Evolutionary conservation across 1,140 invertebrate species (phyloP).

Genomic region (Caerostris darwini): DNA sequence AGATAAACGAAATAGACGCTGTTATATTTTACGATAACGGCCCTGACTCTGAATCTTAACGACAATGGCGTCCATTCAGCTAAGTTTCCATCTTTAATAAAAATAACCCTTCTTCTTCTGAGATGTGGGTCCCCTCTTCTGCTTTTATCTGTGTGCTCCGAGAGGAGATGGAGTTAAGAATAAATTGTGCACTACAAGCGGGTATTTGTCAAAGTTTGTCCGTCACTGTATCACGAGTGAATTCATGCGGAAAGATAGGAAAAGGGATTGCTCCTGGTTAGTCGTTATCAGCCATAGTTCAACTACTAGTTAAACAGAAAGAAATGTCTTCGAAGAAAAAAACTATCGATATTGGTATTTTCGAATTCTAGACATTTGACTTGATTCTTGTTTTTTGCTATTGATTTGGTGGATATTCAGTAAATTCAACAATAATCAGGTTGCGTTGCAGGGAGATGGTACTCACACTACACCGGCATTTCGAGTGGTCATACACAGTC

Average conservation of each 20-base stretch:
- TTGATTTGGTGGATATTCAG: no score
- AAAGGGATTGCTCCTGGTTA: background rate
- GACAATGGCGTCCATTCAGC: background rate
- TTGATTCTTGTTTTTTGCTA: no score
- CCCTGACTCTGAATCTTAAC: constrained; percentile 4
- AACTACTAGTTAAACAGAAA: no score
- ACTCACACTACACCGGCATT: no score
- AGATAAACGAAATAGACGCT: background rate
- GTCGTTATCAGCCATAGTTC: background rate
- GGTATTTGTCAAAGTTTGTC: background rate
- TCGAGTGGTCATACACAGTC: no score
- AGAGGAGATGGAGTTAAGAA: background rate
- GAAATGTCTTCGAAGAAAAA: no score
- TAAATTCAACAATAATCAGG: no score
- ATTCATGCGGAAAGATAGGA: background rate
- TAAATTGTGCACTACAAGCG: background rate
- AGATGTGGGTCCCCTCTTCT: background rate
- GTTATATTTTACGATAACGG: constrained; percentile 42
- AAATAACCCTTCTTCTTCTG: background rate
- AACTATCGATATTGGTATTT: no score
- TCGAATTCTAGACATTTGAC: no score
- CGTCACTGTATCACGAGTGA: background rate
- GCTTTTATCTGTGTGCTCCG: background rate
- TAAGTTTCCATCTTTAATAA: constrained; percentile 33
- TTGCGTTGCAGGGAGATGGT: no score